Base-by-base conservation (phyloP, 1,140 invertebrate genomes). In the Fopius arisanus region DNA sequence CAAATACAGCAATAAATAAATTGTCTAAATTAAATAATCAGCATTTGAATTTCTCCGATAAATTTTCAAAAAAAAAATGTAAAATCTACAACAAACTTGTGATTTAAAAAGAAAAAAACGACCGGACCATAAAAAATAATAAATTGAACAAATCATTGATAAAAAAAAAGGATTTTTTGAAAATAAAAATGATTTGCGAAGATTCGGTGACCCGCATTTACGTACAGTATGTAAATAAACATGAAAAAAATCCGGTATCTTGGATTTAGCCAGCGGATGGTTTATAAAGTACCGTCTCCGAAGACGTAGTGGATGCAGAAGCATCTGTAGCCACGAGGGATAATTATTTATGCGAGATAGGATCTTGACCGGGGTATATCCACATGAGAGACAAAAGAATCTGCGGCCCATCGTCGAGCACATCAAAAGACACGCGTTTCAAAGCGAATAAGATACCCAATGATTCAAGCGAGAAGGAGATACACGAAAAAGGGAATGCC, bases 291-390 rank as follows among this genome's bases (percentile, higher is more conserved):
- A 48, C 26, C 23, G 54, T 16, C 43, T 21, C 7, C 5, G 14
- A 51, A 21, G n/a, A 16, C 19, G 43, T 7, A n/a, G 43, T 51
- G 65, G 37, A 43, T 62, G 41, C 37, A 23, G n/a, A 3, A 70
- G 80, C 81, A 82, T 82, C 78, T 84, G 83, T 79, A 48, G 66
- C 19, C 26, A 67, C 62, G 33, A 75, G 85, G 81, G 84, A 88
- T 87, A 87, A 87, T 88, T 87, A 88, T 87, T 88, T 87, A 87
- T 82, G 82, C 81, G 78, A 81, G 86, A 88, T 87, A 87, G 84
- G 81, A 88, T 88, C 67, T 86, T 75, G 81, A 78, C 80, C 76
- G 80, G 77, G 81, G 80, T 81, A 80, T 59, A 68, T 68, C 37
- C 80, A 77, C 76, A 72, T 76, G 76, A 80, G 82, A 87, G 84